Conservation (phyloP, 2,888 invertebrate genomes). For the Mesoligia furuncula region DNA sequence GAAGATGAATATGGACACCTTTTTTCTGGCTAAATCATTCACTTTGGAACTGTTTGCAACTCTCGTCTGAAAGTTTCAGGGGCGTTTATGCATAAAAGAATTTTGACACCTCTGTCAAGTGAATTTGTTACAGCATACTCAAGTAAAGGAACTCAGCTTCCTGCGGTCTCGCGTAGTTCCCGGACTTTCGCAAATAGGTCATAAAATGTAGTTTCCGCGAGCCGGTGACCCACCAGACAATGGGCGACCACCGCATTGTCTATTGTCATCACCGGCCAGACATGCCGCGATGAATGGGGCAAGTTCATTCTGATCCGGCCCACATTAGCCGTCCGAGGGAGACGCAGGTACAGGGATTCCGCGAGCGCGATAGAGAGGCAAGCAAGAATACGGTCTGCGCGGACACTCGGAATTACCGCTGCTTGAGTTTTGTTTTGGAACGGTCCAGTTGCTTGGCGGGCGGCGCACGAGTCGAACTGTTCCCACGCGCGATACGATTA, state of each 20-base stretch:
- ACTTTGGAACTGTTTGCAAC: neutral
- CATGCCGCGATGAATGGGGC: conserved; percentile 85
- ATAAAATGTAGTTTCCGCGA: conserved; percentile 79
- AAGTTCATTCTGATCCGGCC: conserved; percentile 82
- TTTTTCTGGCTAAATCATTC: neutral
- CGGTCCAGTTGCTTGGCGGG: conserved; percentile 82
- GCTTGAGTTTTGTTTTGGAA: conserved; percentile 85
- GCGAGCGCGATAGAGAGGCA: conserved; percentile 70
- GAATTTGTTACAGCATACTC: conserved; percentile 56
- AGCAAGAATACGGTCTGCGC: conserved; percentile 68
- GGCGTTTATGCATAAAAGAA: conserved; percentile 48
- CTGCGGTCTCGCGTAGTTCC: conserved; percentile 74
- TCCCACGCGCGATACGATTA: conserved; percentile 68
- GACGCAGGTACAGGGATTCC: conserved; percentile 71
- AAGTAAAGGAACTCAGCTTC: conserved; percentile 73
- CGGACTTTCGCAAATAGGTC: conserved; percentile 77
- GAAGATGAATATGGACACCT: neutral
- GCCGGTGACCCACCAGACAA: conserved; percentile 81
- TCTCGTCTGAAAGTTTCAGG: conserved; percentile 44
- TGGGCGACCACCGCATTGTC: conserved; percentile 82
- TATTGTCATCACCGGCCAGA: conserved; percentile 81
- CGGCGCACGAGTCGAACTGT: conserved; percentile 82
- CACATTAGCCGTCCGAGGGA: conserved; percentile 74
- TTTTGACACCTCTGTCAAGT: conserved; percentile 40
- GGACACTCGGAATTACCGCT: conserved; percentile 86